Evolutionary conservation across 1,140 invertebrate genomes (phyloP), one percentile per base, ranked within the genome.

Genomic region (Drosophila sulfurigaster): DNA sequence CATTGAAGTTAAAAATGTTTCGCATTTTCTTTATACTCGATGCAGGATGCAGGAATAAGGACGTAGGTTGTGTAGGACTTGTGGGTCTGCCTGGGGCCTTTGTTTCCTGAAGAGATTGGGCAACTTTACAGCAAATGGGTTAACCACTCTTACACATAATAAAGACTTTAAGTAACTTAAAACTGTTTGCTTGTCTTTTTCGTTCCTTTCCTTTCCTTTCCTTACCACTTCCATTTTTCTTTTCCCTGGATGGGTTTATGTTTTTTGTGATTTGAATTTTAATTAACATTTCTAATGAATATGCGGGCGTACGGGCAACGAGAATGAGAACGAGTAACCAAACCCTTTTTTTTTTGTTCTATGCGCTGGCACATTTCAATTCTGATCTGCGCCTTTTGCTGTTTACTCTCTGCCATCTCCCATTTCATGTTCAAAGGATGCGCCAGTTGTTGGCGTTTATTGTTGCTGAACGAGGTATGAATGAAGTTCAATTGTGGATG

Each of bases 141-240:
- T 89, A 90, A 89, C 86, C 86, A 79, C 86, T 81, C 81, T 79
- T 71, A 85, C 78, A 90, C 83, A 89, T 90, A 89, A 89, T 89
- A 89, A 89, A 85, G 78, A 85, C 83, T 89, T 89, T 85, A 89
- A 89, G 86, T 85, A 85, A 89, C 81, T 89, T 89, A 79, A 89
- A 89, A 89, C 79, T 81, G 78, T 89, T 89, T 89, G 81, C 77
- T 81, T 85, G 78, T 89, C 81, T 85, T 73, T 78, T 74, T 58
- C 57, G 81, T 72, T 75, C 78, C 58, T 65, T 59, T 25, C 11
- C 46, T 43, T 54, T 32, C 51, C 70, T 28, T 74, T 32, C 38
- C 41, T 49, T 52, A 28, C 52, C 6, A 43, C 41, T 64, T 35
- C 60, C 68, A 51, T 20, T 43, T 69, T 58, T 20, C 68, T 46